Conservation (phyloP, 2,888 invertebrate genomes). For the Mesochorus sp. region DNA sequence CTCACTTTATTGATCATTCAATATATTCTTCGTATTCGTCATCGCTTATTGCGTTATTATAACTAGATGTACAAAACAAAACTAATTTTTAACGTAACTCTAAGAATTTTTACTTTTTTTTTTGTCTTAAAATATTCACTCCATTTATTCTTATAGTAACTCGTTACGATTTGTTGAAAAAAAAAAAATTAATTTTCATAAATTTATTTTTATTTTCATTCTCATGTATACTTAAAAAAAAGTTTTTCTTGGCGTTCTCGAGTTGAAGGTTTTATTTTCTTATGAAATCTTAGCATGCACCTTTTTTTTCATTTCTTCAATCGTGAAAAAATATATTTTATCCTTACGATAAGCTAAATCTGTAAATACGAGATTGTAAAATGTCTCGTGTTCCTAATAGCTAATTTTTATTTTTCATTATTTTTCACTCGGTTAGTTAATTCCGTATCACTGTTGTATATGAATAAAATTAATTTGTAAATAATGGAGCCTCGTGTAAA, state of each 20-base stretch:
- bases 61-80: constrained; percentile 44
- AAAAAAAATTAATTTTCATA: constrained; percentile 31
- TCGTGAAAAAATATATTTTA: background rate
- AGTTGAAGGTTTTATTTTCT: constrained; percentile 36
- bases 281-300: constrained; percentile 42
- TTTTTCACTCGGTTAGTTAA: constrained; percentile 37
- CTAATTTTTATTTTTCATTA: constrained; percentile 26
- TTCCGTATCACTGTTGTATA: too few species aligned
- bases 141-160: constrained; percentile 21
- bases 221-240: background rate
- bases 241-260: constrained; percentile 31
- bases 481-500: too few species aligned
- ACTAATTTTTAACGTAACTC: constrained; percentile 20
- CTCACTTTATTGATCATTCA: constrained; percentile 61
- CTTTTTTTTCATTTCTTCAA: constrained; percentile 11
- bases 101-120: constrained; percentile 17
- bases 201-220: constrained; percentile 27
- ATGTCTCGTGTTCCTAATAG: constrained; percentile 45
- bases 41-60: constrained; percentile 18
- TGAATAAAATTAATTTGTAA: too few species aligned
- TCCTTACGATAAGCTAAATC: constrained; percentile 12
- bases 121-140: constrained; percentile 36
- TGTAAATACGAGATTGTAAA: constrained; percentile 46
- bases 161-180: constrained; percentile 10
- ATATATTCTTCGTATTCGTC: constrained; percentile 16